Evolutionary conservation across 2,113 vertebrate species (phyloP).

Genomic region (Todiramphus chloris): DNA sequence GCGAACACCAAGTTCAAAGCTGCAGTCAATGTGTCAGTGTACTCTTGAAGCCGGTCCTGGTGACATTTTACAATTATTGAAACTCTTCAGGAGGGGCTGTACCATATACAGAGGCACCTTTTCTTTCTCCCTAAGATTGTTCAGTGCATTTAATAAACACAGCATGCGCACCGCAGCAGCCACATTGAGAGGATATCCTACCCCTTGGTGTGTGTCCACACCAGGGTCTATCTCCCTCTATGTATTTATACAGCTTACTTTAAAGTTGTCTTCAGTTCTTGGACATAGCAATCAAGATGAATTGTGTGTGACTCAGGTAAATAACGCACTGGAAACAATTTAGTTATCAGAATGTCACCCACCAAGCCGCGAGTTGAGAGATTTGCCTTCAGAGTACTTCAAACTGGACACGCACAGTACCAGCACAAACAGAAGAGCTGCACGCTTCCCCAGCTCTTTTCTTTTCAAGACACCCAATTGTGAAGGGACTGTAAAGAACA

Average conservation of each 20-base stretch:
- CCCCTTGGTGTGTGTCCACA: accelerated
- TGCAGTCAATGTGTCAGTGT: too few relatives aligned
- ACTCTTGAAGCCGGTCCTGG: neutral
- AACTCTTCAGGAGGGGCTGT: neutral
- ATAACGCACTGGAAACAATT: neutral
- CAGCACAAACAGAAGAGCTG: neutral
- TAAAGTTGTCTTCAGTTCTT: neutral
- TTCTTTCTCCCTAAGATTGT: neutral
- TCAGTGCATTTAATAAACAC: neutral
- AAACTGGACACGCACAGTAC: neutral
- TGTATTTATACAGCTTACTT: neutral
- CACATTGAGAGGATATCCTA: neutral
- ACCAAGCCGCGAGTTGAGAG: neutral
- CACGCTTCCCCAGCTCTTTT: neutral
- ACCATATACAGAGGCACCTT: neutral
- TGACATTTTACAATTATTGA: neutral
- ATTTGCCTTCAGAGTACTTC: neutral
- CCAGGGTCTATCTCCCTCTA: accelerated
- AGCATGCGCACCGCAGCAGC: accelerated
- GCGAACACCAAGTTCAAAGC: too few relatives aligned
- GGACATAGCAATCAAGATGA: neutral
- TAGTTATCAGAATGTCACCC: neutral
- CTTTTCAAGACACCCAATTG: neutral
- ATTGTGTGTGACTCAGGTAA: neutral
- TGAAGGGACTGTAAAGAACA: neutral